phyloP scores from a whole-genome alignment of 2,888 invertebrate species.

The Epinotia bilunana region DNA sequence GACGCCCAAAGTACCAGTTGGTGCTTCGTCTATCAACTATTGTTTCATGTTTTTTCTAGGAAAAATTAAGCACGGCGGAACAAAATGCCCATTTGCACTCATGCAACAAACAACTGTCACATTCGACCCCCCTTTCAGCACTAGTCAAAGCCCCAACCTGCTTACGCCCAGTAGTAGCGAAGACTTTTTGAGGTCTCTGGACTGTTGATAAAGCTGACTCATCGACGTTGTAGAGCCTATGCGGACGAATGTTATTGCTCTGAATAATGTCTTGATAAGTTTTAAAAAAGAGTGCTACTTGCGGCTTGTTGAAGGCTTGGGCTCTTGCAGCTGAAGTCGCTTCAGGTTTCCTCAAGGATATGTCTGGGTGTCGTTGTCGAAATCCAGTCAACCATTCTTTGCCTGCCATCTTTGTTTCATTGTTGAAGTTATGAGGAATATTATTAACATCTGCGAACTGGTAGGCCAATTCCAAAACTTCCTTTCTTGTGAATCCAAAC shows the following conservation, averaged over 20 bases:
- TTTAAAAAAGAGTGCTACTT: not conserved
- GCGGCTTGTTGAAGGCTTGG: not conserved
- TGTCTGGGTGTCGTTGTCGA: constrained; percentile 52
- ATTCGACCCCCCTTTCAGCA: constrained; percentile 61
- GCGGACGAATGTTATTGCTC: not conserved
- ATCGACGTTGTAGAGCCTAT: not conserved
- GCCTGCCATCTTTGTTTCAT: constrained; percentile 46
- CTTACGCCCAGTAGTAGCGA: constrained; percentile 60
- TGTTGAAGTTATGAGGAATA: constrained; percentile 25
- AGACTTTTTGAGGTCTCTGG: not conserved
- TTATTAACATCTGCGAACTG: constrained; percentile 30
- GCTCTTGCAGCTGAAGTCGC: constrained; percentile 5
- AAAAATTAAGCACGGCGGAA: constrained; percentile 63
- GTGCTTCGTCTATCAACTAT: constrained; percentile 59
- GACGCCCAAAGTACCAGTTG: constrained; percentile 57
- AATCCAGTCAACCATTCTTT: constrained; percentile 45
- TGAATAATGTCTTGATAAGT: not conserved
- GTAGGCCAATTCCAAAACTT: constrained; percentile 45
- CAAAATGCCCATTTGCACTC: constrained; percentile 38
- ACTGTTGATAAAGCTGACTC: not conserved
- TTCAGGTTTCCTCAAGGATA: not conserved
- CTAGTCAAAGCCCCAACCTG: constrained; percentile 64
- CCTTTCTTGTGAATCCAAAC: constrained; percentile 45
- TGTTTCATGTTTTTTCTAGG: constrained; percentile 56
- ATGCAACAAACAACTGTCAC: constrained; percentile 59